A percentile compares a stretch with the other conserved stretches of the same genome.
These are phyloP conservation scores for Isichthys henryi DNA, from an alignment of 2,113 vertebrate species.

Conservation along the genomic window DNA sequence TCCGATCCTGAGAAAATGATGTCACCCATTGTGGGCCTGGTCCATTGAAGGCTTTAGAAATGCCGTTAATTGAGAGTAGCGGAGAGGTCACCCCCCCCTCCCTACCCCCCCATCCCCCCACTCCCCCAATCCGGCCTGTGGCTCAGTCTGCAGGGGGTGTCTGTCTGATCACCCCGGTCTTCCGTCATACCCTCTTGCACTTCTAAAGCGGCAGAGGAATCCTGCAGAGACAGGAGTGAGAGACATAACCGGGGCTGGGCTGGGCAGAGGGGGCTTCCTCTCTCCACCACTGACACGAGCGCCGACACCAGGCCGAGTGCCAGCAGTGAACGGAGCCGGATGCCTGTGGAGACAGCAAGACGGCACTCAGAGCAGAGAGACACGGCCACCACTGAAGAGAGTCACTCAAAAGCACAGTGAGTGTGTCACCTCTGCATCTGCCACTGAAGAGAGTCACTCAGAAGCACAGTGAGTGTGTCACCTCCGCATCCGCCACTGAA, in stretches of 20 bases:
- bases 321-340: constrained; percentile 32
- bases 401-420: background rate
- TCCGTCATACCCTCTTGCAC: constrained; percentile 13
- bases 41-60: constrained; percentile 79
- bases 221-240: constrained; percentile 24
- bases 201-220: constrained; percentile 25
- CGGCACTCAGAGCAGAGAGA: background rate
- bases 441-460: background rate
- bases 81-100: constrained; percentile 48
- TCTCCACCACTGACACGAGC: background rate
- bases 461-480: background rate
- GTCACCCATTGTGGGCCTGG: constrained; percentile 72
- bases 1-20: constrained; percentile 68
- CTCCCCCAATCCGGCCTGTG: background rate
- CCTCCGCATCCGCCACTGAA: background rate
- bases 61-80: constrained; percentile 71
- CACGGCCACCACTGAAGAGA: background rate
- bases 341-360: constrained; percentile 17
- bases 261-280: background rate
- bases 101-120: background rate
- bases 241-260: background rate
- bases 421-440: background rate
- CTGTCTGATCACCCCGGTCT: constrained; percentile 30
- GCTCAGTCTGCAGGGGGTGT: constrained; percentile 23
- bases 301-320: background rate